Conservation (phyloP, 2,888 invertebrate genomes). For the Troglohyphantes excavatus region DNA sequence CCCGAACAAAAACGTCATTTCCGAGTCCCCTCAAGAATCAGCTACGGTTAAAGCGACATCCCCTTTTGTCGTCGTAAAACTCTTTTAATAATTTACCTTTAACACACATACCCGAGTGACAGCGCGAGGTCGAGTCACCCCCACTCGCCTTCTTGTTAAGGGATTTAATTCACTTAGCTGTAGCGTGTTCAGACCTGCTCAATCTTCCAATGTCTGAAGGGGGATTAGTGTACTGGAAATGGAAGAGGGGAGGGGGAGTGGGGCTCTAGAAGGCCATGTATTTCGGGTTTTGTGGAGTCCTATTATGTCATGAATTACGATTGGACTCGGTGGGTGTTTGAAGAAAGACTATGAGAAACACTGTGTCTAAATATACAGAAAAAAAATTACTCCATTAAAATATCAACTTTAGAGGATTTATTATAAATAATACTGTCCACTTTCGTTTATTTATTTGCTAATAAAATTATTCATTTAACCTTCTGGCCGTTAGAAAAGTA, state of each 20-base stretch:
- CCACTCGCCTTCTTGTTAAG: constrained; percentile 17
- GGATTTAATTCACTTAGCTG: constrained; percentile 61
- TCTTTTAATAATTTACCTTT: constrained; percentile 64
- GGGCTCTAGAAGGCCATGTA: background rate
- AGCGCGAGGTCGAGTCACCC: background rate
- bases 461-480: no score
- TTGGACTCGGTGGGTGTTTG: no score
- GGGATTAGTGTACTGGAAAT: background rate
- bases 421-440: no score
- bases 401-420: no score
- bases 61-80: constrained; percentile 44
- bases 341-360: no score
- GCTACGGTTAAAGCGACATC: constrained; percentile 15
- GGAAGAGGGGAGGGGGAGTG: background rate
- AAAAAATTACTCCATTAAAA: no score
- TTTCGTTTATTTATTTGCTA: no score
- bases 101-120: background rate
- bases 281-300: background rate
- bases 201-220: constrained; percentile 20
- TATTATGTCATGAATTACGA: background rate
- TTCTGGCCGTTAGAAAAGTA: no score
- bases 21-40: constrained; percentile 34
- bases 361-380: no score
- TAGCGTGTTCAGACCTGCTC: constrained; percentile 57
- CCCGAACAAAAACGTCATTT: constrained; percentile 69